Conservation (phyloP, 2,113 vertebrate species). For the Oriolus oriolus region DNA sequence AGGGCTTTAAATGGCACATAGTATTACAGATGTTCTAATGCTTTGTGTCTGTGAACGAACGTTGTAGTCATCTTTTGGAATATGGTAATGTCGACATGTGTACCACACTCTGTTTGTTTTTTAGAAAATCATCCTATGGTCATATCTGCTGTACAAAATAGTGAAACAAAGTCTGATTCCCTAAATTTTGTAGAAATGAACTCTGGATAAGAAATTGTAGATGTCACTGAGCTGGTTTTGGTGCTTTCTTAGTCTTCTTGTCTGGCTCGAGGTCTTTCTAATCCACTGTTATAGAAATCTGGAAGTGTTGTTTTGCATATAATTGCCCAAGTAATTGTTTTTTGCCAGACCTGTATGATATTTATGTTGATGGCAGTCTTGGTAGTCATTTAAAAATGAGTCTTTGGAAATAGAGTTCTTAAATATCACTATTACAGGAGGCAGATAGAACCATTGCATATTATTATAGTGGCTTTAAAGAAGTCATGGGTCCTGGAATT, state of each 20-base stretch:
- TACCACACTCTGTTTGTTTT: neutral
- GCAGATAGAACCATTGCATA: neutral
- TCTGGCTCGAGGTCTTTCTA: neutral
- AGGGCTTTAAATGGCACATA: neutral
- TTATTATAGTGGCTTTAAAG: neutral
- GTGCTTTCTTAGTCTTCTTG: neutral
- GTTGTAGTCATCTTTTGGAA: neutral
- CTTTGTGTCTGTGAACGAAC: neutral
- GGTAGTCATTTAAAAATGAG: neutral
- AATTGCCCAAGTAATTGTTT: neutral
- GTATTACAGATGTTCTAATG: neutral
- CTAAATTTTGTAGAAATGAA: neutral
- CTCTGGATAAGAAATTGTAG: neutral
- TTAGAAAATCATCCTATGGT: neutral
- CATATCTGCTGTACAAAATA: neutral
- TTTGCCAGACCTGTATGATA: neutral
- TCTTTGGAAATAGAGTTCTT: neutral
- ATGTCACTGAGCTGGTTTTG: neutral
- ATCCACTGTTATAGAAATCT: neutral
- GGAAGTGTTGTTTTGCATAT: neutral
- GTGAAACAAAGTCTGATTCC: neutral
- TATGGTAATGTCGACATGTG: neutral
- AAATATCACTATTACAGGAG: neutral
- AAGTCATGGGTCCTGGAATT: neutral
- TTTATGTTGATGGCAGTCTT: neutral